These are phyloP conservation scores for Coenonympha glycerion DNA, from an alignment of 2,888 invertebrate species.

Conservation along the genomic window DNA sequence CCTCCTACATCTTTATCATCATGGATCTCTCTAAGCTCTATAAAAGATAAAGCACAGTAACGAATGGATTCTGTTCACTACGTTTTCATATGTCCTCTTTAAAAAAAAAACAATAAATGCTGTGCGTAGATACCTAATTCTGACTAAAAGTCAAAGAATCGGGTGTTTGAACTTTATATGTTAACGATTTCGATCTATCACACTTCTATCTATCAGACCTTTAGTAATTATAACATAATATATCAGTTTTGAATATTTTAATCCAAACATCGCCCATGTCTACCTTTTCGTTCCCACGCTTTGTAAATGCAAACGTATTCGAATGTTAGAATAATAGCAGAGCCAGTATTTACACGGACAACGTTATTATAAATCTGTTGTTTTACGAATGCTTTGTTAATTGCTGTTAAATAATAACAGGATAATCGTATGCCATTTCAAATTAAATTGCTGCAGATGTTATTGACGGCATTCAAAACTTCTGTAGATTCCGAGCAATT, in stretches of 20 bases:
- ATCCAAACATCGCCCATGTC: conserved; percentile 7
- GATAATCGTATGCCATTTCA: conserved; percentile 19
- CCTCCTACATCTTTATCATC: too few relatives aligned
- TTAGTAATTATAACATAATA: not conserved
- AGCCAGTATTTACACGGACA: not conserved
- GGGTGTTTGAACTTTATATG: too few relatives aligned
- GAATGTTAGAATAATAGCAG: not conserved
- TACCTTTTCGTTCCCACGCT: conserved; percentile 17
- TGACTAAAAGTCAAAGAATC: too few relatives aligned
- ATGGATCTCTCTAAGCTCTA: too few relatives aligned
- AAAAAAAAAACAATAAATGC: too few relatives aligned
- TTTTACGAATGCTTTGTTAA: not conserved
- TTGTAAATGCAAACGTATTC: conserved; percentile 1
- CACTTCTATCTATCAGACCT: too few relatives aligned
- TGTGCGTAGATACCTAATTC: too few relatives aligned
- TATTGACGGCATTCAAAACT: conserved; percentile 5
- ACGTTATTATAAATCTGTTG: not conserved
- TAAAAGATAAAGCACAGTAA: not conserved
- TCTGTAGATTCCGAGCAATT: conserved; percentile 6
- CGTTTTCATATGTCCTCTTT: too few relatives aligned
- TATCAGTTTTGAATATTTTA: not conserved
- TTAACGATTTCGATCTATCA: too few relatives aligned
- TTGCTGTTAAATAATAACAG: conserved; percentile 17
- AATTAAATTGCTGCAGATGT: conserved; percentile 14
- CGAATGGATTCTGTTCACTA: not conserved